Evolutionary conservation across 2,797 vertebrate species (phyloP), one percentile per base, ranked within the genome.

Genomic region (Centroberyx gerrardi): DNA sequence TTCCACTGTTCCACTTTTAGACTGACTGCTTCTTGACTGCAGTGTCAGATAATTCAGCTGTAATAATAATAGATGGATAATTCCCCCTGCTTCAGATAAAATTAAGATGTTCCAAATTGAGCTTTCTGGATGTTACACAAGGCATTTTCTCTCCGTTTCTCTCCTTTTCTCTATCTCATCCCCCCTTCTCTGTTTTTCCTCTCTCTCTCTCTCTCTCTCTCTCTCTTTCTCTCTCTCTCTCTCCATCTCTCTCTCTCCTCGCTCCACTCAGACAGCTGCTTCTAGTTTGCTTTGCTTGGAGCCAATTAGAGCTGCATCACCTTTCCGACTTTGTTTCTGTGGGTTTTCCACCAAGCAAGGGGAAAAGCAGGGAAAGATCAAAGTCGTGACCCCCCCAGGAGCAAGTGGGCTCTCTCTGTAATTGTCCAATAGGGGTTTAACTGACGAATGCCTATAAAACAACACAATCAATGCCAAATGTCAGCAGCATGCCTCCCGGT

Each of bases 221-320:
- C 38, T 31, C 18, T 9, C 8, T 13, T 1, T 48, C 22, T 18
- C 36, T 46, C 46, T 36, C 61, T 55, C 40, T 28, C 17, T 38
- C 17, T 70, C 51, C 59, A 13, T 7, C 4, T 56, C 54, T 36
- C 58, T 67, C 31, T 28, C 14, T 74, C 42, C 22, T 8, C 8
- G 9, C 65, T 62, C 40, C 80, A 33, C 56, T 71, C 62, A 61
- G 51, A 76, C 91, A 92, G 87, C 89, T 92, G 91, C 81, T 85
- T 83, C 74, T 59, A 54, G 78, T 90, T 90, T 90, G 72, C 76
- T 76, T 82, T 65, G 78, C 87, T 90, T 17, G 73, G 71, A 86
- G 81, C 87, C 87, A 87, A 85, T 93, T 90, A 92, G 78, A 76
- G 74, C 79, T 56, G 83, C 91, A 88, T 89, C 89, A 91, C 89